phyloP scores from a whole-genome alignment of 1,140 invertebrate species.

The Ooceraea biroi region DNA sequence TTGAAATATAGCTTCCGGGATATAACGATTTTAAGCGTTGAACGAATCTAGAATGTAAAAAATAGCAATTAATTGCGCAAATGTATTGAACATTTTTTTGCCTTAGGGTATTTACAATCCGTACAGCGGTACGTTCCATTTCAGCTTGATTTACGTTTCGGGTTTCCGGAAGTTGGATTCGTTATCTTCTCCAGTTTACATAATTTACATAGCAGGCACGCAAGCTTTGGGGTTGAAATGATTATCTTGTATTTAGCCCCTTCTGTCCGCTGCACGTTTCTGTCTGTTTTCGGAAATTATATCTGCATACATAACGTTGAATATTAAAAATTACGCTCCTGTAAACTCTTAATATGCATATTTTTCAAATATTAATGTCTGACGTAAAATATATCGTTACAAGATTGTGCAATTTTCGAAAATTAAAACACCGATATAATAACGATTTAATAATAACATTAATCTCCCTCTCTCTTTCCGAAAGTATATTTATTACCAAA shows the following conservation, averaged over 20 bases:
- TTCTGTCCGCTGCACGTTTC: not conserved
- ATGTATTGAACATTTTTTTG: not conserved
- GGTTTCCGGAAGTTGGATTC: slow-evolving; percentile 8
- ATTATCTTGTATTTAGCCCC: slow-evolving; percentile 22
- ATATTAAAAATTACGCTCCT: not conserved
- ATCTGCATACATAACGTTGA: not conserved
- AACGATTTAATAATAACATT: not conserved
- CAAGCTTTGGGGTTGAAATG: slow-evolving; percentile 10
- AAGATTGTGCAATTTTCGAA: too few species aligned
- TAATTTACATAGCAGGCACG: slow-evolving; percentile 16
- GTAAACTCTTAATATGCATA: too few species aligned
- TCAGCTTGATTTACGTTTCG: not conserved
- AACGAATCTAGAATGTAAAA: not conserved
- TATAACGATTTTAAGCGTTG: not conserved
- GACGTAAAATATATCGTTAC: too few species aligned
- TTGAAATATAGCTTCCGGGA: not conserved
- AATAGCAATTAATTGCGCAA: not conserved
- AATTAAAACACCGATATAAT: not conserved
- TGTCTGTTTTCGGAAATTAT: not conserved
- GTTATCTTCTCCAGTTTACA: not conserved
- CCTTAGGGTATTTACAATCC: not conserved
- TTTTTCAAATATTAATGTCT: too few species aligned
- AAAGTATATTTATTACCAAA: slow-evolving; percentile 11
- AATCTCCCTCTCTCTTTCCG: not conserved
- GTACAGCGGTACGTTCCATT: not conserved